Evolutionary conservation across 2,888 invertebrate species (phyloP), one percentile per base, ranked within the genome.

Genomic region (Panorpa germanica): DNA sequence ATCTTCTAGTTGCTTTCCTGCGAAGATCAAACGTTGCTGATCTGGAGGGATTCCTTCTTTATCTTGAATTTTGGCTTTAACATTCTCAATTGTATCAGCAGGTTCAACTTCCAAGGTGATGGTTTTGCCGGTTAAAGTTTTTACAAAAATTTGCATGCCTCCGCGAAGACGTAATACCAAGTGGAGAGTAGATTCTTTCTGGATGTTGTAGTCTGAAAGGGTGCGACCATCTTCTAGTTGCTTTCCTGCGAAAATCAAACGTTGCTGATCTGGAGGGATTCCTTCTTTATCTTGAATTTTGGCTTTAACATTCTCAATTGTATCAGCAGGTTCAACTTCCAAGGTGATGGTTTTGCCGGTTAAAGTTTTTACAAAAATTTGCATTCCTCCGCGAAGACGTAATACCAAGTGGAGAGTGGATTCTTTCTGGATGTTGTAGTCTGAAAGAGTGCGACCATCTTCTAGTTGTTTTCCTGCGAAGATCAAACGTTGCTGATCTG

Each of bases 221-320:
- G 71, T 71, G 17, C 70, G 59, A 0, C 70, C 71, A 56, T 73
- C 73, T 53, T 72, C 72, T 32, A 74, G 43, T 49, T 73, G 73
- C 46, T 69, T 70, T 5, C 70, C 70, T 35, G 67, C 66, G 45
- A 68, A 68, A 42, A 67, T 64, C 42, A 65, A 45, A 39, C 67
- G 52, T 46, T 67, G 66, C 42, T 67, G 65, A 42, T 65, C 65
- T 51, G 58, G 57, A 3, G 57, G 58, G 43, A 60, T 59, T 6
- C 59, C 59, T 44, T 57, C 58, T 34, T 58, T 57, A 55, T 60
- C 38, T 61, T 61, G 3, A 27, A 64, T 64, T 41, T 65, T 65
- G 1, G 63, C 61, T 41, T 67, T 67, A 0, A 66, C 65, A 44
- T 65, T 66, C 43, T 66, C 64, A 39, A 66, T 66, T 2, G 63